These are phyloP conservation scores for Meloidogyne hapla DNA, from an alignment of 1,140 invertebrate species.

Conservation along the genomic window DNA sequence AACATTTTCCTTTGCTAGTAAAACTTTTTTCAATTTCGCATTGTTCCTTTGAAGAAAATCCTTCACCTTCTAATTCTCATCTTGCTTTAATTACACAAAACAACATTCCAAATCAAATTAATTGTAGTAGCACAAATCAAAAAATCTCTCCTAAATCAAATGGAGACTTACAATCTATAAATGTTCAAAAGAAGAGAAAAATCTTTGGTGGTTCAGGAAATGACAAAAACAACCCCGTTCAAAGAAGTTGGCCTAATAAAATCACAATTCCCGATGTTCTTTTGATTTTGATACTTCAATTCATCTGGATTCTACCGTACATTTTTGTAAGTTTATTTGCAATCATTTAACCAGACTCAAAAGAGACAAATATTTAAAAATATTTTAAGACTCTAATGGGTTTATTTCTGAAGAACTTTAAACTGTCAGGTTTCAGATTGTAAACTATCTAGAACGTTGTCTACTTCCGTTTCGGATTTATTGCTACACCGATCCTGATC, in stretches of 20 bases:
- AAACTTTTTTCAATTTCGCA: background rate
- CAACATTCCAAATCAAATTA: background rate
- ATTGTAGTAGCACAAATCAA: background rate
- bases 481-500: conserved; percentile 60
- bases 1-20: background rate
- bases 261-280: conserved; percentile 10
- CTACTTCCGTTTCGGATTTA: conserved; percentile 58
- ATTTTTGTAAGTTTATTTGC: conserved; percentile 52
- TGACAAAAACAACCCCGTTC: background rate
- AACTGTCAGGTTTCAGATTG: conserved; percentile 53
- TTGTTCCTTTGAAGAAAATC: background rate
- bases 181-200: background rate
- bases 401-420: conserved; percentile 18
- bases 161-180: background rate
- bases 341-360: no score
- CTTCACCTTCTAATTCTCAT: background rate
- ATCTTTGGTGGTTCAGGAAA: background rate
- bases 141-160: background rate
- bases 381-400: conserved; percentile 8
- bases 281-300: conserved; percentile 42
- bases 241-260: background rate
- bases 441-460: conserved; percentile 61
- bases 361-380: background rate
- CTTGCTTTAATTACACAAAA: background rate
- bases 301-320: conserved; percentile 59